Conservation (phyloP, 2,888 invertebrate species). For the Nebria salina region DNA sequence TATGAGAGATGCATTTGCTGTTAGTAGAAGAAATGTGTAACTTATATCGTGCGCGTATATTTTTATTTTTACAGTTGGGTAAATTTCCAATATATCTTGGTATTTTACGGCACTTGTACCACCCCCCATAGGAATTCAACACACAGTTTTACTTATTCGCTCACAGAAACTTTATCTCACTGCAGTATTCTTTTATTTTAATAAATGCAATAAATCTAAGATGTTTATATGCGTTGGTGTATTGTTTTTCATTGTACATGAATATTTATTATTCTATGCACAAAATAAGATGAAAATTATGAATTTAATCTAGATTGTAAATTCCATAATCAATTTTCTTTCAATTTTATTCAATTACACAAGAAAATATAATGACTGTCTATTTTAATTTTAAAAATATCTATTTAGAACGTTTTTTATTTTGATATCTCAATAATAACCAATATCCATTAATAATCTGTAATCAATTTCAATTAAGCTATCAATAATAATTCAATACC, state of each 20-base stretch:
- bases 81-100: constrained; percentile 46
- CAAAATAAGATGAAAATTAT: not conserved
- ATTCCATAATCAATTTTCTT: too few relatives aligned
- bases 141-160: constrained; percentile 25
- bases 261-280: constrained; percentile 2
- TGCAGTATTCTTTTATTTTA: constrained; percentile 34
- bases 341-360: too few relatives aligned
- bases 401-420: too few relatives aligned
- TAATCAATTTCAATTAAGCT: not conserved
- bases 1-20: constrained; percentile 24
- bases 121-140: constrained; percentile 37
- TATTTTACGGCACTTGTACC: constrained; percentile 41
- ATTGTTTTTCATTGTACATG: not conserved
- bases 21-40: constrained; percentile 27
- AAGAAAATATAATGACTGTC: too few relatives aligned
- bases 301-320: not conserved
- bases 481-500: not conserved
- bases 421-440: not conserved
- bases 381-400: too few relatives aligned
- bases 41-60: constrained; percentile 21
- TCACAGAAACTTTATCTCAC: constrained; percentile 16
- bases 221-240: not conserved
- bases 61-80: constrained; percentile 38
- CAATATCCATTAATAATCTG: not conserved
- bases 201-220: constrained; percentile 28